Evolutionary conservation across 2,888 invertebrate genomes (phyloP), one percentile per base, ranked within the genome.

Genomic region (Melieria picta): DNA sequence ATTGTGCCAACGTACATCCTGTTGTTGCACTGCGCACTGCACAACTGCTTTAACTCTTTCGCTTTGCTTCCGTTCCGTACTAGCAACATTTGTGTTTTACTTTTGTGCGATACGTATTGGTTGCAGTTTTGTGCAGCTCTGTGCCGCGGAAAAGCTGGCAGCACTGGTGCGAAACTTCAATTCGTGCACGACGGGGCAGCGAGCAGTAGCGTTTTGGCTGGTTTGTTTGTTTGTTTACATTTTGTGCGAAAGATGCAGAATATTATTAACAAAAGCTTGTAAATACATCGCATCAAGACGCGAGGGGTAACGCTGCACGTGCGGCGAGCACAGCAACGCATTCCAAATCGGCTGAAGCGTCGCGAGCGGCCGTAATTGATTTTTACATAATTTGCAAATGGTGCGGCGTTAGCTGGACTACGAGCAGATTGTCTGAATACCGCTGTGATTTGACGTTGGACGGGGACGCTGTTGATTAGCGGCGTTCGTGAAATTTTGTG

Each of bases 161-260:
- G 30, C 30, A 30, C 30, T 30, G 30, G 30, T 30, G 30, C 30
- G 3, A 30, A 30, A 30, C 30, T 30, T 30, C 30, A 30, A 30
- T 30, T 30, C 30, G 30, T 30, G 30, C 30, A 30, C 30, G 30
- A 30, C 30, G 30, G 30, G 30, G 30, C 30, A 30, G 30, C 30
- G 30, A 30, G 30, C 30, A 30, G 30, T 30, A 30, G 30, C 30
- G 30, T 30, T 30, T 30, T 30, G 16, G 52, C 43, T 46, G 16
- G 13, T 43, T 66, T 66, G 68, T 68, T 74, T 71, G 74, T 74
- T 72, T 74, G 69, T 70, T 70, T 73, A 73, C 73, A 71, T 73
- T 70, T 74, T 55, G 43, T 52, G 50, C 50, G 45, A 62, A 55
- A 65, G 62, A 57, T 63, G 58, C 48, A 65, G 65, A 64, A 65